phyloP scores from a whole-genome alignment of 2,797 vertebrate species.

The Pipistrellus nathusii region DNA sequence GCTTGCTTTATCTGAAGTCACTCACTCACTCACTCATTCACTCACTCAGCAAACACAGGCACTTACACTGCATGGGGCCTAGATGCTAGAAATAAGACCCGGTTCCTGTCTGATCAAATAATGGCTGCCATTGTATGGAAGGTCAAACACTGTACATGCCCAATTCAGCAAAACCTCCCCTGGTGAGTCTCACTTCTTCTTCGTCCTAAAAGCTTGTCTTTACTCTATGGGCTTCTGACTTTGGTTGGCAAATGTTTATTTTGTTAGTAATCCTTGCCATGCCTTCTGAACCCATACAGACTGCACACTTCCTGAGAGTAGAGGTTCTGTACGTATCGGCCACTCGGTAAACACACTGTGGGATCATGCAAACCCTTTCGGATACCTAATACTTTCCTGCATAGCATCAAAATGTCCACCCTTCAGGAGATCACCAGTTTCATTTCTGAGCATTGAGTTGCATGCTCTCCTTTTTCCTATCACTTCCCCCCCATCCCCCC shows the following conservation, averaged over 20 bases:
- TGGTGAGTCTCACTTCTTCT: neutral
- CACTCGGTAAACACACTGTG: neutral
- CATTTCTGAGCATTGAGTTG: conserved; percentile 56
- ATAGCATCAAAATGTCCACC: conserved; percentile 30
- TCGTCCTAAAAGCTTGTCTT: neutral
- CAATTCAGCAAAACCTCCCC: neutral
- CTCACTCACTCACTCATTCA: neutral
- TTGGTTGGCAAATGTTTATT: neutral
- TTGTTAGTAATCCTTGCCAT: neutral
- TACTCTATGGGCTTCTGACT: neutral
- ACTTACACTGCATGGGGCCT: neutral
- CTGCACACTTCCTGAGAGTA: neutral
- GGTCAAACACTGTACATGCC: neutral
- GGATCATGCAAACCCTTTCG: neutral
- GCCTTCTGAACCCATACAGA: neutral
- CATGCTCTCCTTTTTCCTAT: conserved; percentile 24
- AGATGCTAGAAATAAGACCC: neutral
- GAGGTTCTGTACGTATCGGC: neutral
- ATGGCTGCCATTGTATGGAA: neutral
- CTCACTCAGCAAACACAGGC: neutral
- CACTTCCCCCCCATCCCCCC: too few relatives aligned
- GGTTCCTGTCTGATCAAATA: neutral
- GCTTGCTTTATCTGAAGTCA: neutral
- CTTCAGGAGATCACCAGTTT: neutral
- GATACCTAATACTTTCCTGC: conserved; percentile 16